Conservation (phyloP, 30 jellyfish, hydroid and myxozoan genomes). For the Aurelia coerulea region DNA sequence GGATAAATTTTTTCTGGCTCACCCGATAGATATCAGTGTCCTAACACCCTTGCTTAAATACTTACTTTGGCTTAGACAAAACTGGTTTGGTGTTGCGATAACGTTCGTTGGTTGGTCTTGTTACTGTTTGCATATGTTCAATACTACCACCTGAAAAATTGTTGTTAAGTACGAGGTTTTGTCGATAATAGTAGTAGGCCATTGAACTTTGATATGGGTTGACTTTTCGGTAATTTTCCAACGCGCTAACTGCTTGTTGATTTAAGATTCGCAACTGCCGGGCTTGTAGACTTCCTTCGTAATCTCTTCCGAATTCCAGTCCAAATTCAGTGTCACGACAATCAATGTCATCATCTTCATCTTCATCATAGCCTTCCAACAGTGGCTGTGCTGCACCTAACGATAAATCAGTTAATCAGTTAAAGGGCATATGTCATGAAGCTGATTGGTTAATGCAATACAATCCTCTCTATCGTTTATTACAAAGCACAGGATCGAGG, state of each 20-base stretch:
- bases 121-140: slow-evolving; percentile 6
- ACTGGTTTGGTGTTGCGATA: slow-evolving; percentile 16
- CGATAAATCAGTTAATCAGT: background rate
- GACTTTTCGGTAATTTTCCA: slow-evolving; percentile 22
- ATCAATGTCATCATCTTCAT: slow-evolving; percentile 18
- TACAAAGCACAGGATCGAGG: too few relatives aligned
- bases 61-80: slow-evolving; percentile 51
- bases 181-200: slow-evolving; percentile 62
- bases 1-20: too few relatives aligned
- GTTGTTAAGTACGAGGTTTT: slow-evolving; percentile 17
- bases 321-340: slow-evolving; percentile 18
- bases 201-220: slow-evolving; percentile 33
- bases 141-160: background rate
- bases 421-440: background rate
- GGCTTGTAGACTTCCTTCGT: slow-evolving; percentile 60
- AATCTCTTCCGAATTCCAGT: background rate
- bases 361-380: slow-evolving; percentile 54
- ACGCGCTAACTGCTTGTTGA: slow-evolving; percentile 59
- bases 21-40: too few relatives aligned
- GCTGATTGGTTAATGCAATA: too few relatives aligned
- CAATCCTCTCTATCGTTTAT: too few relatives aligned
- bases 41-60: background rate
- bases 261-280: slow-evolving; percentile 50
- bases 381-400: slow-evolving; percentile 57
- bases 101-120: slow-evolving; percentile 11